Conservation (phyloP, 2,797 vertebrate genomes). For the Prionace glauca region DNA sequence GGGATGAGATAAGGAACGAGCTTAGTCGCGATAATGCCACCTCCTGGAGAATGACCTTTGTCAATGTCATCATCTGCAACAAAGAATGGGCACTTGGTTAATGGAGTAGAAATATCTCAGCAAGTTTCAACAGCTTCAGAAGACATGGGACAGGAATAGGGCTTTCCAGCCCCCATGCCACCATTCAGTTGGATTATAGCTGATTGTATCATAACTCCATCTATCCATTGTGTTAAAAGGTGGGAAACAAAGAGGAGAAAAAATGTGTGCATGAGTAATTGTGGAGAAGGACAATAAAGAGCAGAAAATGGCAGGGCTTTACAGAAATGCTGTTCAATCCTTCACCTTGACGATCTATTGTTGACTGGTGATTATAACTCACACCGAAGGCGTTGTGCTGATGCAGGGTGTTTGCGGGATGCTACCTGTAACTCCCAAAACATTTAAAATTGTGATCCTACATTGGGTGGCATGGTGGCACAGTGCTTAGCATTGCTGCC, state of each 20-base stretch:
- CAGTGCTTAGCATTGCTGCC: no score
- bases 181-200: neutral
- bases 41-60: neutral
- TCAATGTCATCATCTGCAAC: neutral
- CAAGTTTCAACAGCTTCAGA: neutral
- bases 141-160: neutral
- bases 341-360: neutral
- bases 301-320: neutral
- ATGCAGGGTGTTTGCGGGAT: neutral
- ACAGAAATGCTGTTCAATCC: neutral
- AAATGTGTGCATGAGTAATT: neutral
- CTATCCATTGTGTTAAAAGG: neutral
- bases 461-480: neutral
- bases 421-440: neutral
- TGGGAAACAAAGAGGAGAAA: neutral
- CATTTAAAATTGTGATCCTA: neutral
- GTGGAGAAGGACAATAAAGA: neutral
- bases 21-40: neutral
- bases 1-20: neutral
- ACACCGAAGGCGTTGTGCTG: neutral
- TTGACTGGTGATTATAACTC: neutral
- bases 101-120: neutral
- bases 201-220: neutral
- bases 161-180: no score
- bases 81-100: neutral